phyloP scores from a whole-genome alignment of 35 echinoderm and acorn worm species.

The Holothuria glaberrima region DNA sequence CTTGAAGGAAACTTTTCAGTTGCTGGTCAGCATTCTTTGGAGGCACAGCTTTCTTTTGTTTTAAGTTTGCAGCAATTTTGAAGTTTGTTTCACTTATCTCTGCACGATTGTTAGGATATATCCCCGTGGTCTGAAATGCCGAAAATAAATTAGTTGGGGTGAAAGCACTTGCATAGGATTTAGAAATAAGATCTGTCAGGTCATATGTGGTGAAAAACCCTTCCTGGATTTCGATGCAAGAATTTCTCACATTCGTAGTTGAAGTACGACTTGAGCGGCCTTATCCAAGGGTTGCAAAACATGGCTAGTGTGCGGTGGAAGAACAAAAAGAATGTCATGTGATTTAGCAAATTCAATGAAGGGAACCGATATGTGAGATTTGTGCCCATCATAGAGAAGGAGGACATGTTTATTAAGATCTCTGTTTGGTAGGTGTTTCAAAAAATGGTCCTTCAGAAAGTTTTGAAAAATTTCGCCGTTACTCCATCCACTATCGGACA shows the following conservation, averaged over 20 bases:
- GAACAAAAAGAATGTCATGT: slow-evolving; percentile 3
- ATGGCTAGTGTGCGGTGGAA: slow-evolving; percentile 49
- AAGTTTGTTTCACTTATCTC: neutral
- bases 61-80: neutral
- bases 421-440: neutral
- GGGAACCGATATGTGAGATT: slow-evolving; percentile 16
- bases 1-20: neutral
- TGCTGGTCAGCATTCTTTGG: neutral
- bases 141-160: neutral
- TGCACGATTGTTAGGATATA: neutral
- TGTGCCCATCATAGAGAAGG: slow-evolving; percentile 37
- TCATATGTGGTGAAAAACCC: neutral
- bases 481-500: slow-evolving; percentile 27
- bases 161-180: neutral
- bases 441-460: neutral
- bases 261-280: neutral
- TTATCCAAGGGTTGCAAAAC: neutral
- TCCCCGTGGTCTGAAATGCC: neutral
- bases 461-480: neutral
- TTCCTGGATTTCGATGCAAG: neutral
- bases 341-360: slow-evolving; percentile 8
- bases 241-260: neutral
- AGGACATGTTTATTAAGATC: neutral
- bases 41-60: neutral
- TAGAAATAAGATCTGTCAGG: neutral